Conservation (phyloP, 1,140 invertebrate genomes). For the Acromyrmex echinatior region DNA sequence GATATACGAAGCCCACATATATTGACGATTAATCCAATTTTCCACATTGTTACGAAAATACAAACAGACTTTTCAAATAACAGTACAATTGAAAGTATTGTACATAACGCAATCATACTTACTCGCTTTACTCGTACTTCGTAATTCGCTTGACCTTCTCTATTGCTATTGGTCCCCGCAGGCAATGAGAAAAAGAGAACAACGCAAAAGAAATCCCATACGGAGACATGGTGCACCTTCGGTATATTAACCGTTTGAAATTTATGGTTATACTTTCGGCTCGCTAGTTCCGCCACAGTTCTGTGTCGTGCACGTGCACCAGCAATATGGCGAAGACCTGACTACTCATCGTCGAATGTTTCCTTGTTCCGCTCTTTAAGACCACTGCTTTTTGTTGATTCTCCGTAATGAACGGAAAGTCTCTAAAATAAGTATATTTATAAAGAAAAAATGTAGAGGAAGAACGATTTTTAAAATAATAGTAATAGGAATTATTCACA, state of each 20-base stretch:
- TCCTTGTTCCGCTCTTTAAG: constrained; percentile 40
- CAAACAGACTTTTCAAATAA: constrained; percentile 36
- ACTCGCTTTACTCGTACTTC: constrained; percentile 28
- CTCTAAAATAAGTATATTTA: constrained; percentile 9
- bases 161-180: constrained; percentile 21
- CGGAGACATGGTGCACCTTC: constrained; percentile 24
- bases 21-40: constrained; percentile 29
- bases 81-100: neutral
- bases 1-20: too few species aligned
- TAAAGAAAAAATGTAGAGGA: neutral
- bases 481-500: neutral
- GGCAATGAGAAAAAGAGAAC: constrained; percentile 22
- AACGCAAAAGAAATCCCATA: constrained; percentile 32
- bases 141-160: constrained; percentile 37
- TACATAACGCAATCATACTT: constrained; percentile 14
- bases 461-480: constrained; percentile 1
- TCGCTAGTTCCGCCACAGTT: constrained; percentile 7
- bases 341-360: constrained; percentile 49
- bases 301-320: constrained; percentile 44
- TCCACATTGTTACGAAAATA: constrained; percentile 5
- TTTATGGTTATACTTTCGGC: constrained; percentile 59
- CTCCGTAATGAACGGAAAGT: constrained; percentile 39
- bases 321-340: constrained; percentile 43
- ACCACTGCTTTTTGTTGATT: neutral
- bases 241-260: constrained; percentile 65